Evolutionary conservation across 35 echinoderm and acorn worm genomes (phyloP).

Genomic region (Amphiura filiformis): DNA sequence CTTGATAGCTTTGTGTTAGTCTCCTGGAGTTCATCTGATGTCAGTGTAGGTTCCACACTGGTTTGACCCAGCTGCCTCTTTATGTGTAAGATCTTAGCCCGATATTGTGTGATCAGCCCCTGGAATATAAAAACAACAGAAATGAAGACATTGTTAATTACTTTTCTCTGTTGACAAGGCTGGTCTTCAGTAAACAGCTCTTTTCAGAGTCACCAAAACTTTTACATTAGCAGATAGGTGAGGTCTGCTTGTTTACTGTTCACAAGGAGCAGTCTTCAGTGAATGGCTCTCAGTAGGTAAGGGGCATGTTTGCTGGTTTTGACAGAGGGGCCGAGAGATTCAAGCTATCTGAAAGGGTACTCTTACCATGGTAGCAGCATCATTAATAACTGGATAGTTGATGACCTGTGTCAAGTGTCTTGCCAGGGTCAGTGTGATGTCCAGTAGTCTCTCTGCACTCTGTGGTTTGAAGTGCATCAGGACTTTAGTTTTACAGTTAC

Average conservation of each 20-base stretch:
- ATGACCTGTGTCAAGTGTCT: slow-evolving; percentile 30
- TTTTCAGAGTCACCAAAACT: too few relatives aligned
- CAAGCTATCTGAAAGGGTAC: too few relatives aligned
- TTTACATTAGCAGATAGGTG: too few relatives aligned
- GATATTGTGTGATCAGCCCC: slow-evolving; percentile 74
- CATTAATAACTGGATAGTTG: slow-evolving; percentile 81
- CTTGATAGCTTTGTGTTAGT: slow-evolving; percentile 40
- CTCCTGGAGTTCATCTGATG: slow-evolving; percentile 48
- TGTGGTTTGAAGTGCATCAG: slow-evolving; percentile 75
- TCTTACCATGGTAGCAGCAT: slow-evolving; percentile 65
- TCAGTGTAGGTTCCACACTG: not conserved
- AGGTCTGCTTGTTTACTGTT: too few relatives aligned
- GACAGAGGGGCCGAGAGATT: too few relatives aligned
- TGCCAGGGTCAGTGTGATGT: slow-evolving; percentile 54
- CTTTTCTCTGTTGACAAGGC: not conserved
- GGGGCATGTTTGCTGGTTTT: not conserved
- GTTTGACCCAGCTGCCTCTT: slow-evolving; percentile 34
- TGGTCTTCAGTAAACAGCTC: too few relatives aligned
- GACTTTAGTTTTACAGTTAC: slow-evolving; percentile 85
- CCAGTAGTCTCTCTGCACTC: slow-evolving; percentile 22
- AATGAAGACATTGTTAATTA: not conserved
- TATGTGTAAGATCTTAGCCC: slow-evolving; percentile 48
- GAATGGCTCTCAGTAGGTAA: not conserved
- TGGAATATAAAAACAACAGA: slow-evolving; percentile 1
- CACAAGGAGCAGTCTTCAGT: too few relatives aligned